Evolutionary conservation across 2,113 vertebrate species (phyloP).

Genomic region (Takifugu bimaculatus): DNA sequence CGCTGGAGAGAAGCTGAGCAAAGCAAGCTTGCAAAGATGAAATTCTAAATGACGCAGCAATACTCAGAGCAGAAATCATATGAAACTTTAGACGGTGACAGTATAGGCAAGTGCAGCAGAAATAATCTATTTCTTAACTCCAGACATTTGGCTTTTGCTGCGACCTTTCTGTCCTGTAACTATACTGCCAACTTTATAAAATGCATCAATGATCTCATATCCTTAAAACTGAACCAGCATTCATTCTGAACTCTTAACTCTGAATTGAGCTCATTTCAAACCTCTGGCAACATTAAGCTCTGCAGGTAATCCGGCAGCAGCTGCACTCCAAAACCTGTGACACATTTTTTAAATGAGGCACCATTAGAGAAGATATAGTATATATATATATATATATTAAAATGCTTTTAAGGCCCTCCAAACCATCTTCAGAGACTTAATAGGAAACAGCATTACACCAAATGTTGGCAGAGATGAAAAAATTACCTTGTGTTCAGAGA

Average conservation of each 20-base stretch:
- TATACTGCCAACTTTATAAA: not conserved
- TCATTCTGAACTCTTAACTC: conserved; percentile 22
- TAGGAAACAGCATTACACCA: conserved; percentile 20
- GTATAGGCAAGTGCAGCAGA: too few species aligned
- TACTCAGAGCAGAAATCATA: too few species aligned
- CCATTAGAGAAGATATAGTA: not conserved
- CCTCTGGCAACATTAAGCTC: not conserved
- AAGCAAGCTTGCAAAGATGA: too few species aligned
- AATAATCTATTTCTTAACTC: too few species aligned
- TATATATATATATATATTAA: conserved; percentile 1
- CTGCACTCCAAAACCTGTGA: conserved; percentile 2
- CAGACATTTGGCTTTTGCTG: too few species aligned
- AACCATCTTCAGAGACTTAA: conserved; percentile 24
- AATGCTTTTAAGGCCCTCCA: conserved; percentile 26
- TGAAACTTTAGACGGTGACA: too few species aligned
- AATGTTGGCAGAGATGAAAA: conserved; percentile 36
- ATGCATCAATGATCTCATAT: not conserved
- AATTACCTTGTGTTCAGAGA: conserved; percentile 11
- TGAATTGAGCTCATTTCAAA: not conserved
- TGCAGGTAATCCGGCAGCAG: conserved; percentile 25
- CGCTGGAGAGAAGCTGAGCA: too few species aligned
- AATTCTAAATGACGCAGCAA: too few species aligned
- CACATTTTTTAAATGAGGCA: conserved; percentile 21
- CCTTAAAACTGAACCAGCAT: not conserved
- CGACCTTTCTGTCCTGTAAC: not conserved